Evolutionary conservation across 2,113 vertebrate genomes (phyloP).

Genomic region (Emydocephalus ijimae): DNA sequence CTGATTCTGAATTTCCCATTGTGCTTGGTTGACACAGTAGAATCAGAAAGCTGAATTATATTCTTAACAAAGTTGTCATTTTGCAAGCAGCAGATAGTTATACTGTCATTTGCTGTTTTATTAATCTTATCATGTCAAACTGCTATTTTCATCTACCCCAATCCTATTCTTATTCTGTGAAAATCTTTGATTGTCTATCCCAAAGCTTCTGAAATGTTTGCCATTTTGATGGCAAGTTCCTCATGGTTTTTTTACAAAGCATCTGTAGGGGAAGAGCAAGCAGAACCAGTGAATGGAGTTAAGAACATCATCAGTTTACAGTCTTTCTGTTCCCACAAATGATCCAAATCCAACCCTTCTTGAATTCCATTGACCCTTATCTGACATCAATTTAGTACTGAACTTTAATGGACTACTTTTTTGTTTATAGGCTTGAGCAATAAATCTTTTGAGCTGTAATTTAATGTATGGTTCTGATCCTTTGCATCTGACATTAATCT

Average conservation of each 20-base stretch:
- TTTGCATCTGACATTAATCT: background rate
- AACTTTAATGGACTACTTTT: background rate
- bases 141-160: background rate
- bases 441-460: background rate
- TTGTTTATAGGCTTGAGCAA: background rate
- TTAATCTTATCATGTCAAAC: background rate
- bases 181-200: background rate
- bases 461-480: background rate
- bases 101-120: background rate
- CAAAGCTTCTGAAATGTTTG: background rate
- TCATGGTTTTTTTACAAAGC: background rate
- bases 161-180: background rate
- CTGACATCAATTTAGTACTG: background rate
- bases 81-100: background rate
- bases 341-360: background rate
- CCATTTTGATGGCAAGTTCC: background rate
- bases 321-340: background rate
- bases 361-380: background rate
- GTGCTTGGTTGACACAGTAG: background rate
- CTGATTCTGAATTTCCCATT: background rate
- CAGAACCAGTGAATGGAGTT: background rate
- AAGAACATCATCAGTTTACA: background rate
- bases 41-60: background rate
- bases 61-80: background rate
- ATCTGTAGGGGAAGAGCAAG: background rate